These are phyloP conservation scores for Lucifuga dentata DNA, from an alignment of 2,113 vertebrate genomes.

Conservation along the genomic window DNA sequence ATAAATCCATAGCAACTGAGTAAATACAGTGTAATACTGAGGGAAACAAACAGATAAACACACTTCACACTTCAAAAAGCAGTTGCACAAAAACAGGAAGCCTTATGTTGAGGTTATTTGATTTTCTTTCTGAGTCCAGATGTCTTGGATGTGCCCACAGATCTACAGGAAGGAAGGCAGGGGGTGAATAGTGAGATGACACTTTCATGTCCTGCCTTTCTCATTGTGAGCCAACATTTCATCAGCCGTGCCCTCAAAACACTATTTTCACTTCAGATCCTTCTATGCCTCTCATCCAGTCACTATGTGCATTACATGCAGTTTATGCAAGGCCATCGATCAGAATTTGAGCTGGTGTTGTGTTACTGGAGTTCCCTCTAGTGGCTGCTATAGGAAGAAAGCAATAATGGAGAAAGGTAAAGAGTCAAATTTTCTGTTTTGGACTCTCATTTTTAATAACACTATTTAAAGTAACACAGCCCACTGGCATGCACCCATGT, in stretches of 20 bases:
- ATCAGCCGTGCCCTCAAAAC: conserved; percentile 70
- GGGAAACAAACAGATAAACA: conserved; percentile 19
- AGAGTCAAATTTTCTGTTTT: background rate
- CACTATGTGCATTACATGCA: background rate
- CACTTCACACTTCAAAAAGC: conserved; percentile 45
- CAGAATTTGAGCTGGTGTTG: background rate
- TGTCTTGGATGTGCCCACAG: conserved; percentile 57
- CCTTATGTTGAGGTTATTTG: conserved; percentile 56
- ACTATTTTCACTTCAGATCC: conserved; percentile 53
- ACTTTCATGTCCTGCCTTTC: conserved; percentile 71
- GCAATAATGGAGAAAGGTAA: conserved; percentile 3
- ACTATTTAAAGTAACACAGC: background rate
- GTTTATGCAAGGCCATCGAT: background rate
- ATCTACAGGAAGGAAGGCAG: conserved; percentile 55
- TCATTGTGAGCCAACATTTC: conserved; percentile 64
- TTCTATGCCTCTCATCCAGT: conserved; percentile 17
- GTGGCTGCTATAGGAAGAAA: conserved; percentile 1
- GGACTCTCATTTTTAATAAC: background rate
- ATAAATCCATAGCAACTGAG: conserved; percentile 48
- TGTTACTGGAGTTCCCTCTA: conserved; percentile 52
- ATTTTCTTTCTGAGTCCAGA: conserved; percentile 74
- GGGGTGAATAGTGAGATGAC: conserved; percentile 44
- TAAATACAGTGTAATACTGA: conserved; percentile 46
- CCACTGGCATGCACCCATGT: too few species aligned
- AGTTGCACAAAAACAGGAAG: conserved; percentile 60